Evolutionary conservation across 2,888 invertebrate genomes (phyloP).

Genomic region (Trichopoda pennipes): DNA sequence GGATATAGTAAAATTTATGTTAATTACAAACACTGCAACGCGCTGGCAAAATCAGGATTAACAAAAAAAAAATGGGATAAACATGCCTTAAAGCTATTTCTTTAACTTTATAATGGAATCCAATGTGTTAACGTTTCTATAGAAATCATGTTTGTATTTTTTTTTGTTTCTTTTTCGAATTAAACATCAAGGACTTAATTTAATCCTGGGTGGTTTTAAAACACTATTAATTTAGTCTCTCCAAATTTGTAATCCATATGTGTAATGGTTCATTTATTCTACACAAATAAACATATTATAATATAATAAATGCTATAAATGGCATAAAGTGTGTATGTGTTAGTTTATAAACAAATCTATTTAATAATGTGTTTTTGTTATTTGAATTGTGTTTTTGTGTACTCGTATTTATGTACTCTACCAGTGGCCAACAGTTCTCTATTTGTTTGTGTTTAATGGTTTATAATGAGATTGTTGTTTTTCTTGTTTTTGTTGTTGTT

Average conservation of each 20-base stretch:
- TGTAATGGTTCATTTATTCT: constrained; percentile 32
- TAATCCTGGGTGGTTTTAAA: constrained; percentile 32
- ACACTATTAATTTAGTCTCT: constrained; percentile 38
- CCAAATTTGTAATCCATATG: constrained; percentile 23
- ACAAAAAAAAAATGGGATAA: no score
- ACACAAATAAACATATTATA: constrained; percentile 26
- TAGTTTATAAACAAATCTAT: constrained; percentile 48
- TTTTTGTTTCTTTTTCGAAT: neutral
- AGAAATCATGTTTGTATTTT: neutral
- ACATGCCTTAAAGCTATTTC: no score
- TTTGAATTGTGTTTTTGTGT: constrained; percentile 17
- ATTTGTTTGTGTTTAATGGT: constrained; percentile 59
- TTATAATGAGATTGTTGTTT: constrained; percentile 56
- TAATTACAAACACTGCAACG: no score
- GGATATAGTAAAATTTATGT: no score
- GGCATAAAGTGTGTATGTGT: neutral
- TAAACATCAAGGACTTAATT: constrained; percentile 39
- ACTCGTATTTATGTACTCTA: constrained; percentile 38
- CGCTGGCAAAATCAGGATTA: no score
- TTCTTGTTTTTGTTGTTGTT: neutral
- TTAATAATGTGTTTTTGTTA: constrained; percentile 43
- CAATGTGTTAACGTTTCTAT: no score
- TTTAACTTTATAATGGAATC: no score
- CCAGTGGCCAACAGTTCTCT: constrained; percentile 23
- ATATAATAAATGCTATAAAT: neutral